A percentile compares a stretch with the other conserved stretches of the same genome.
These are phyloP conservation scores for Hypothenemus hampei DNA, from an alignment of 1,140 invertebrate species.

Conservation along the genomic window DNA sequence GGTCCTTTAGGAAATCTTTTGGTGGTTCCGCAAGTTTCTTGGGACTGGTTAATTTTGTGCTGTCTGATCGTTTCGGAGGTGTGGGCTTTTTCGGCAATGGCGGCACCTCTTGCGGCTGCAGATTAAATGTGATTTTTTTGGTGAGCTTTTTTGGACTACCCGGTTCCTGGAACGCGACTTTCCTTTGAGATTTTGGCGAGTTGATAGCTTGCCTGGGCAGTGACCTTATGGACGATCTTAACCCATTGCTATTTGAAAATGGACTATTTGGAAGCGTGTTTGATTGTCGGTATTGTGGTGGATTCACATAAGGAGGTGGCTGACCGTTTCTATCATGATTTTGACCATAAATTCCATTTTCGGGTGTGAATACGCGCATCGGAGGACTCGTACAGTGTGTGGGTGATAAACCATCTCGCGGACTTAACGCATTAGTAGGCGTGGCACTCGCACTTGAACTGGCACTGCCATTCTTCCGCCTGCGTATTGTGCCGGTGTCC, in stretches of 20 bases:
- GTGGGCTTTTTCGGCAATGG: constrained; percentile 53
- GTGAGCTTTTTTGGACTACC: constrained; percentile 49
- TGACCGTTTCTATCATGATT: constrained; percentile 33
- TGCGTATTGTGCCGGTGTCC: constrained; percentile 48
- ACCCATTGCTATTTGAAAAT: constrained; percentile 33
- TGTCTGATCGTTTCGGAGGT: constrained; percentile 67
- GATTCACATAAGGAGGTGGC: constrained; percentile 34
- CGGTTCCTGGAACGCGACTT: constrained; percentile 51
- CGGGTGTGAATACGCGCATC: constrained; percentile 40
- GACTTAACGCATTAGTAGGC: constrained; percentile 40
- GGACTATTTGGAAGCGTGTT: constrained; percentile 32
- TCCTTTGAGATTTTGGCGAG: constrained; percentile 48
- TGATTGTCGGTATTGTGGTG: constrained; percentile 36
- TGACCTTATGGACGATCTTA: constrained; percentile 40
- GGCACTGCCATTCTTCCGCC: constrained; percentile 32
- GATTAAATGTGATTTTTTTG: constrained; percentile 54
- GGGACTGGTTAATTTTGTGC: constrained; percentile 64
- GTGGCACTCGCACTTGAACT: constrained; percentile 27
- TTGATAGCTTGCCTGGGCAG: constrained; percentile 44
- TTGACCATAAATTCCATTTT: constrained; percentile 32
- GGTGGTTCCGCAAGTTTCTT: constrained; percentile 74
- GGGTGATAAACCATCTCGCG: constrained; percentile 42
- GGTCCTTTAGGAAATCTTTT: constrained; percentile 76
- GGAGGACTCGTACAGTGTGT: constrained; percentile 50
- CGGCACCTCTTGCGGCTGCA: constrained; percentile 49